Base-by-base conservation (phyloP, 2,888 invertebrate genomes). In the Drosophila rellima region DNA sequence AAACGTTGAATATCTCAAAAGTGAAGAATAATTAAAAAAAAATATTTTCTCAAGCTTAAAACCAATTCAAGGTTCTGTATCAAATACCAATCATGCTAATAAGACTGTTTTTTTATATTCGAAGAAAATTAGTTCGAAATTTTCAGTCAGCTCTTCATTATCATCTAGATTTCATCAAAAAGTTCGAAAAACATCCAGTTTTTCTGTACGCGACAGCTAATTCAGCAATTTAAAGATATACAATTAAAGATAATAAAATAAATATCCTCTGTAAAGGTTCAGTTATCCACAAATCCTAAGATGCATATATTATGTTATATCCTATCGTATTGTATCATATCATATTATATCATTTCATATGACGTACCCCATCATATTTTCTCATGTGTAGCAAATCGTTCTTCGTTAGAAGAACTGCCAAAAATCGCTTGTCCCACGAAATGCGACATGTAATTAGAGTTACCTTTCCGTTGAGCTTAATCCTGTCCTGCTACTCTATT, bases 361-460 rank as follows among this genome's bases (percentile, higher is more conserved):
- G n/a, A 23, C 8, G 8, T 15, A 26, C 8, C 8, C 44, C 15
- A 10, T 8, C 15, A 23, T 45, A 4, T 5, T 0, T 2, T 45
- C 45, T 26, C 15, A 15, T 26, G 0, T 45, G 20, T 13, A 2
- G 20, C 11, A 37, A 51, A 15, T 37, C 23, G 23, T 11, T 51
- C 11, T 0, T 11, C 15, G 15, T 50, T 35, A 20, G 10, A 8
- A 31, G 18, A 48, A n/a, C 48, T 33, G 18, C 15, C 48, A 48
- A 48, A 31, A 23, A 17, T 47, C 29, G 0, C 44, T n/a, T 23
- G 23, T 7, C 8, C 4, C 18, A 13, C 15, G 6, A 55, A 55
- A 7, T 55, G 33, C 55, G 55, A 55, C 55, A 55, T 42, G 33
- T 56, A 45, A 56, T 44, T 56, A 45, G 55, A 56, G 44, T 18